Evolutionary conservation across 2,888 invertebrate species (phyloP), one percentile per base, ranked within the genome.

Genomic region (Dasypogon diadema): DNA sequence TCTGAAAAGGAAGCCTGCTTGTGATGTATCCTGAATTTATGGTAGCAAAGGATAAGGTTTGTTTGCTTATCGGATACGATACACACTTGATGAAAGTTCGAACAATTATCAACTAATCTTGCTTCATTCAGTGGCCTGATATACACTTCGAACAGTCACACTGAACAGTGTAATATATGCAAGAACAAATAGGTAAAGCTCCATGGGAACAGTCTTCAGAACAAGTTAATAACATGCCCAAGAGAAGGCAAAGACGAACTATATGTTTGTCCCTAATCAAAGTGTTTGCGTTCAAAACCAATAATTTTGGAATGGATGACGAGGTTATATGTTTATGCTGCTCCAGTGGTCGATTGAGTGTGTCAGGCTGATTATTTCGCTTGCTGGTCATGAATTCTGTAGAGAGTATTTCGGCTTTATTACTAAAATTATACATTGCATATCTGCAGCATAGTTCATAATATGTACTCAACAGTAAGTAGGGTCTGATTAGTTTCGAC

Each of bases 41-140:
- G 16, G 60, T 60, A 30, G 30, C 58, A 18, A 42, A 60, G 37
- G 37, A 16, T 60, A 12, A n/a, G 60, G 21, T 37, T 12, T 60
- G 37, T 60, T 60, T 60, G 21, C 37, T 22, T 37, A 60, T 37
- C n/a, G 18, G 60, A 18, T 18, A 12, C 34, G 3, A 16, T 18
- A 60, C 21, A 34, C 37, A 42, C 24, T 26, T 46, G 65, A 65
- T 65, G 65, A 48, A 65, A 46, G 46, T 65, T 65, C 24, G 46
- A 65, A 65, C 65, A 65, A 65, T 65, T 65, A 46, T 65, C 65
- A 26, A 65, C 46, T 65, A 37, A 65, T 65, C 42, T 65, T 16
- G 22, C 48, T 22, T 65, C 26, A 26, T 65, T 42, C 22, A 12
- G 24, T n/a, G 46, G 14, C 26, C 65, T 10, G 37, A 37, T 37